These are phyloP conservation scores for Eidolon helvum DNA, from an alignment of 2,113 vertebrate species.

Conservation along the genomic window DNA sequence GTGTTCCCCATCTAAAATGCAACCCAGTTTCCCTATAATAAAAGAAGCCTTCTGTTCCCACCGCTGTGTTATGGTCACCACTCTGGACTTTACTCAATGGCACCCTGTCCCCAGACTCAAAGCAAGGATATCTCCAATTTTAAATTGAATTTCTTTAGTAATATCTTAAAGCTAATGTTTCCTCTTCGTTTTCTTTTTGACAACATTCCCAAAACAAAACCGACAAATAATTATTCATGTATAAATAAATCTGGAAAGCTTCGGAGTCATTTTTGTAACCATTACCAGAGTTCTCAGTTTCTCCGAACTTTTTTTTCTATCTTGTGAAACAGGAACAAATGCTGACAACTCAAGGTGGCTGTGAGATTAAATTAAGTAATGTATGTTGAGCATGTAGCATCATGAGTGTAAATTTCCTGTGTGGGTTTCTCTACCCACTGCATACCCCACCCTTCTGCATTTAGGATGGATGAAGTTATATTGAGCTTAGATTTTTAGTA, in stretches of 20 bases:
- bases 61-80: neutral
- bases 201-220: neutral
- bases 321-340: neutral
- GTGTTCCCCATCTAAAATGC: neutral
- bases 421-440: neutral
- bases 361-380: neutral
- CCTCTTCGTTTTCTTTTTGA: slow-evolving; percentile 33
- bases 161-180: neutral
- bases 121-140: neutral
- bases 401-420: neutral
- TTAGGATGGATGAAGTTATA: neutral
- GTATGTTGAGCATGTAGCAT: neutral
- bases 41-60: rapidly evolving
- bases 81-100: neutral
- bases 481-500: neutral
- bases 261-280: neutral
- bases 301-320: neutral
- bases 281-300: neutral
- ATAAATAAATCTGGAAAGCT: neutral
- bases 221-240: neutral
- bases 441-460: neutral
- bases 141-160: neutral
- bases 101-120: neutral
- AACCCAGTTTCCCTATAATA: rapidly evolving
- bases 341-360: neutral